Conservation (phyloP, 2,797 vertebrate genomes). For the Nyctibius grandis region DNA sequence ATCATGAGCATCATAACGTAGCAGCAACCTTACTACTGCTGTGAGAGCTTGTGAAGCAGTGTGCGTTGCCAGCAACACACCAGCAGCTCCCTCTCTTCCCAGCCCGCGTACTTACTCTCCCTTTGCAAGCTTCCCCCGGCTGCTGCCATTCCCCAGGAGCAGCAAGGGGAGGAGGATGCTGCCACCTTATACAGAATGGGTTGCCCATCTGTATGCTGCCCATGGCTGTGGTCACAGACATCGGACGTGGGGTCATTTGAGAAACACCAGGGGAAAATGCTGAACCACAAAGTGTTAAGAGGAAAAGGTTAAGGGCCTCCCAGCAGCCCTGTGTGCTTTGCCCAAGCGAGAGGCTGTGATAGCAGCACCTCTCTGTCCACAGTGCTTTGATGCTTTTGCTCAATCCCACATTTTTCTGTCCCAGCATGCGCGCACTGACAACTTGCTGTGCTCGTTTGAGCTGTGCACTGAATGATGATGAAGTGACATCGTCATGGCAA, state of each 20-base stretch:
- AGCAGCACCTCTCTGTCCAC: not conserved
- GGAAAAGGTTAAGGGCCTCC: not conserved
- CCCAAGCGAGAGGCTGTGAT: rapidly evolving
- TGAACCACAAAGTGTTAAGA: not conserved
- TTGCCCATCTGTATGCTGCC: not conserved
- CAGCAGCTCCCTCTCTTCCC: not conserved
- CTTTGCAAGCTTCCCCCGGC: not conserved
- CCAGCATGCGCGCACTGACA: not conserved
- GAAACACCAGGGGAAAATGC: not conserved
- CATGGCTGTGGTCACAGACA: not conserved
- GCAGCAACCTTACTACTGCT: not conserved
- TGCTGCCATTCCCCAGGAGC: not conserved
- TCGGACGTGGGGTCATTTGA: not conserved
- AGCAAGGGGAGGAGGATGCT: not conserved
- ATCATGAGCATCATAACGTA: not conserved
- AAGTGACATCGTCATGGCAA: constrained; percentile 74
- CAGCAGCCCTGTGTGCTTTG: not conserved
- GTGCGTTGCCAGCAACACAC: not conserved
- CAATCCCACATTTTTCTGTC: not conserved
- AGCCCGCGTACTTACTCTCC: not conserved
- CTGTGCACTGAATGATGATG: constrained; percentile 52
- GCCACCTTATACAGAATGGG: rapidly evolving
- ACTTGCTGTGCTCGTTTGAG: not conserved
- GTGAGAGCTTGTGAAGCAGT: not conserved
- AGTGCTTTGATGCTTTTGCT: rapidly evolving